phyloP scores from a whole-genome alignment of 1,140 invertebrate species.

The Wasmannia auropunctata region DNA sequence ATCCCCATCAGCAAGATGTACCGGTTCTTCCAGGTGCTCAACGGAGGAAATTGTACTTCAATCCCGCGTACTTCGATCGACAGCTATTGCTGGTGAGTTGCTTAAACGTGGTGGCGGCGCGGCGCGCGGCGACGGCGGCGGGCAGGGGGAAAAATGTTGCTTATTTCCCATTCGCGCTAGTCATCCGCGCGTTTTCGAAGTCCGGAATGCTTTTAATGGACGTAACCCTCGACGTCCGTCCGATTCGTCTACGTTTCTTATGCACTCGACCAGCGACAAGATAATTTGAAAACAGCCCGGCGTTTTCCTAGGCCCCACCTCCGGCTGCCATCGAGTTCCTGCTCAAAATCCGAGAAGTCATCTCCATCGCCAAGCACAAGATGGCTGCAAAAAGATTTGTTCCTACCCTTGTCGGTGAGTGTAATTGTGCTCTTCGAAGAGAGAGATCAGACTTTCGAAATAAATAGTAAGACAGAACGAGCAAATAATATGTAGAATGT shows the following conservation, averaged over 20 bases:
- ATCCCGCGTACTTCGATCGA: constrained; percentile 95
- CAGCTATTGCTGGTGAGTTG: constrained; percentile 91
- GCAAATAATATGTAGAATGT: not conserved
- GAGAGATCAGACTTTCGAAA: not conserved
- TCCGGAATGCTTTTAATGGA: constrained; percentile 38
- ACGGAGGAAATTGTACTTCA: constrained; percentile 93
- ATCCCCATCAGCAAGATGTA: constrained; percentile 85
- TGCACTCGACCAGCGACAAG: constrained; percentile 33
- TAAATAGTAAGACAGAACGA: not conserved
- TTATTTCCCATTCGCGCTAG: constrained; percentile 34
- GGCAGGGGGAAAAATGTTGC: not conserved
- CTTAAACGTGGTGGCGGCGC: too few species aligned
- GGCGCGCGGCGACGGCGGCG: not conserved
- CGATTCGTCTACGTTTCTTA: constrained; percentile 18
- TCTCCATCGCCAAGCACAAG: constrained; percentile 94
- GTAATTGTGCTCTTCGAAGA: not conserved
- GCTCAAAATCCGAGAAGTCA: constrained; percentile 94
- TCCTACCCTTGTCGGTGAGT: constrained; percentile 88
- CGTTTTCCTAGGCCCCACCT: constrained; percentile 90
- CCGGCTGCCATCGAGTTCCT: constrained; percentile 94
- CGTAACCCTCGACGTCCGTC: constrained; percentile 18
- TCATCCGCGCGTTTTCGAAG: constrained; percentile 37
- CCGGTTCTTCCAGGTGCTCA: constrained; percentile 86
- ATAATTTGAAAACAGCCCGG: constrained; percentile 69
- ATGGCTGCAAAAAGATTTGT: constrained; percentile 92